Percentiles rank a stretch among this genome's conserved stretches.
phyloP scores from a whole-genome alignment of 2,888 invertebrate species.

The Limnephilus auricula region DNA sequence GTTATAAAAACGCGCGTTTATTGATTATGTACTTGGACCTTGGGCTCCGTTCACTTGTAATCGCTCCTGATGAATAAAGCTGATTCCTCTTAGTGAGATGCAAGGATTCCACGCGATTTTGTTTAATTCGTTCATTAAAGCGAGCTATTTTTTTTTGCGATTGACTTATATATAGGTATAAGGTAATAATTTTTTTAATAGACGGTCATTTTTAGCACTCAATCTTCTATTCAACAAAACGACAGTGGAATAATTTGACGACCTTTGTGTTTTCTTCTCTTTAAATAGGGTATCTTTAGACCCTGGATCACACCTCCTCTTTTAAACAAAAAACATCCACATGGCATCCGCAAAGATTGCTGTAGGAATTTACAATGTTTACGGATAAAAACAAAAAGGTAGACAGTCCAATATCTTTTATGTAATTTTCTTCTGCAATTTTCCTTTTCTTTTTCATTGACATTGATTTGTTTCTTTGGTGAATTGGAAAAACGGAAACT shows the following conservation, averaged over 20 bases:
- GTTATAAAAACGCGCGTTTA: not conserved
- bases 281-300: not conserved
- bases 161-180: not conserved
- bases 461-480: not conserved
- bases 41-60: not conserved
- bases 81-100: not conserved
- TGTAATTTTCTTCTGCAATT: too few species aligned
- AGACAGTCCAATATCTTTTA: not conserved
- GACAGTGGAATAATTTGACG: not conserved
- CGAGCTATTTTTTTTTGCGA: not conserved
- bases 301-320: too few species aligned
- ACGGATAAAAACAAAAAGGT: not conserved
- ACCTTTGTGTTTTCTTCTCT: not conserved
- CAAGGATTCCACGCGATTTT: too few species aligned
- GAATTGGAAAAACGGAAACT: not conserved
- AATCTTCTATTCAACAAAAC: not conserved
- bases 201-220: not conserved
- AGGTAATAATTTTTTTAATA: too few species aligned
- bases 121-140: not conserved
- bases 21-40: not conserved
- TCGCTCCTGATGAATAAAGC: too few species aligned
- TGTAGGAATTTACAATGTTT: too few species aligned
- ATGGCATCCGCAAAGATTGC: too few species aligned
- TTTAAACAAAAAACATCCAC: too few species aligned
- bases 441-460: not conserved